These are phyloP conservation scores for Lasioglossum baleicum DNA, from an alignment of 1,140 invertebrate species.

Conservation along the genomic window DNA sequence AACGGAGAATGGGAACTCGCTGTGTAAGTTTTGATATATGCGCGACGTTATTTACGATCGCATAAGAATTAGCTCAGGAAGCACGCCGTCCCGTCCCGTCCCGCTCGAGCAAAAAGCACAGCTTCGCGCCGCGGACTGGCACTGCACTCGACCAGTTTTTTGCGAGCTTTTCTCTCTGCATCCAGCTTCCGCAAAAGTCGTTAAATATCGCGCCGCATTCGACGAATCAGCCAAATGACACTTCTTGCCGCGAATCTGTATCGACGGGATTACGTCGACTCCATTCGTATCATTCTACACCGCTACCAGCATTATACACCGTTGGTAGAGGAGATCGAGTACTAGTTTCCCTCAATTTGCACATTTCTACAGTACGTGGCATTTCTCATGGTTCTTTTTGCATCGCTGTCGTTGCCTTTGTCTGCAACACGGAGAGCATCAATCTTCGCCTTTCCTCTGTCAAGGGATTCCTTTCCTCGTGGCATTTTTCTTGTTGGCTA, in stretches of 20 bases:
- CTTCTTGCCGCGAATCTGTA: constrained; percentile 42
- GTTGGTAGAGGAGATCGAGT: no score
- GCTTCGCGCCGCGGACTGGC: constrained; percentile 35
- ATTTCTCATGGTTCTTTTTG: not conserved
- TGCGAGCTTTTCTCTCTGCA: constrained; percentile 3
- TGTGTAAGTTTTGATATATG: constrained; percentile 75
- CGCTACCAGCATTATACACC: no score
- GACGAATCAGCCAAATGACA: constrained; percentile 58
- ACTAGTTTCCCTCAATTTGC: no score
- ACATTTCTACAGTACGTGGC: no score
- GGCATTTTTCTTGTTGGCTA: no score
- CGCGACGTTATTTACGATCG: constrained; percentile 75
- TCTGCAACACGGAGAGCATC: no score
- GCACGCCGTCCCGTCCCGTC: constrained; percentile 43
- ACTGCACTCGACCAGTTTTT: constrained; percentile 44
- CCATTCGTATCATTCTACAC: no score
- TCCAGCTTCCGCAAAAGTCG: constrained; percentile 58
- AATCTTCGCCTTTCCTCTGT: no score
- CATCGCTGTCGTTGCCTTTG: no score
- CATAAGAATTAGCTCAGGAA: constrained; percentile 73
- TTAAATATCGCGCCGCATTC: constrained; percentile 54
- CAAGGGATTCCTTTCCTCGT: no score
- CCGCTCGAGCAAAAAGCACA: constrained; percentile 38
- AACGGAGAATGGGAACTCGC: constrained; percentile 48
- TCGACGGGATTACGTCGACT: constrained; percentile 15